phyloP scores from a whole-genome alignment of 2,888 invertebrate species.

The Eremobia ochroleuca region DNA sequence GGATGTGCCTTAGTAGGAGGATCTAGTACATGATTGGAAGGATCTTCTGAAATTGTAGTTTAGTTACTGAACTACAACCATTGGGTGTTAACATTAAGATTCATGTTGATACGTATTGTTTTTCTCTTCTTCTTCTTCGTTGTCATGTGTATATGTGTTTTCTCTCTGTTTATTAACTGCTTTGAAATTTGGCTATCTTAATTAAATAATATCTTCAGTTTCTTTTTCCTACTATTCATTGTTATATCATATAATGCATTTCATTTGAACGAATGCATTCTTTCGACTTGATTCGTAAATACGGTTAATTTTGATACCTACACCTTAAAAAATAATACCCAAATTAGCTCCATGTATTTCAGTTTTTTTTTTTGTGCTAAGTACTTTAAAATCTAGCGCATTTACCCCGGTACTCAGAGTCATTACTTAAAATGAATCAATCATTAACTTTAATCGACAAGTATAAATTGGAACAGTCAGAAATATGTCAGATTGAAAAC shows the following conservation, averaged over 20 bases:
- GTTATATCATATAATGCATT: not conserved
- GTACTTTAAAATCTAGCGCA: not conserved
- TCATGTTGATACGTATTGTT: not conserved
- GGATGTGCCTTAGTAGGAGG: no score
- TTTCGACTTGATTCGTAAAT: not conserved
- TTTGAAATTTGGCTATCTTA: not conserved
- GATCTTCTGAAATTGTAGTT: not conserved
- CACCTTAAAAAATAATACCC: no score
- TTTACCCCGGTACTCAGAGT: no score
- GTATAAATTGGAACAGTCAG: no score
- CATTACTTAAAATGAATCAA: no score
- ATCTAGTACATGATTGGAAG: not conserved
- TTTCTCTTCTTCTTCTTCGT: not conserved
- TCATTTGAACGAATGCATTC: not conserved
- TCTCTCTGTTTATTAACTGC: not conserved
- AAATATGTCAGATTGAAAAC: no score
- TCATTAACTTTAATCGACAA: no score
- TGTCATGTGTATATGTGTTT: not conserved
- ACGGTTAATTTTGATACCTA: not conserved
- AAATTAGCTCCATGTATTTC: not conserved
- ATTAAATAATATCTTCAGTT: not conserved
- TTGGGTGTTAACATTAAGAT: not conserved
- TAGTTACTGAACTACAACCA: no score
- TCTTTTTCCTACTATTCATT: not conserved
- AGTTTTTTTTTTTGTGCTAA: not conserved